Evolutionary conservation across 2,797 vertebrate species (phyloP), one percentile per base, ranked within the genome.

Genomic region (Heteromormyrus szaboi): DNA sequence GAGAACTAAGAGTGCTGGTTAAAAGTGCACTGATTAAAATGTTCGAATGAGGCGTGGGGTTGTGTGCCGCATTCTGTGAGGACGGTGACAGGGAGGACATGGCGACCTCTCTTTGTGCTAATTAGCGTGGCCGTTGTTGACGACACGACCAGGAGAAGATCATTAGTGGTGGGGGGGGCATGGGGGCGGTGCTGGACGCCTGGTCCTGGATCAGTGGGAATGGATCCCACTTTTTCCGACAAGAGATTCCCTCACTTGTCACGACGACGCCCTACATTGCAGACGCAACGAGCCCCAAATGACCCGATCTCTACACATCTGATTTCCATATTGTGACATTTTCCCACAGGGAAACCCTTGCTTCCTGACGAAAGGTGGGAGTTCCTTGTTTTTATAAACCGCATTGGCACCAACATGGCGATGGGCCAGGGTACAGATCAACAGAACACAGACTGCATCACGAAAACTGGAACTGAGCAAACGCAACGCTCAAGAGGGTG

Each of bases 11-110:
- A 94, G 93, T 88, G 92, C 93, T 94, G 94, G 94, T 93, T 92
- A 87, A 94, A 95, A 94, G 94, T 95, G 94, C 93, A 92, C 94
- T 95, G 95, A 96, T 96, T 96, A 96, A 95, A 96, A 95, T 91
- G 94, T 95, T 95, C 93, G 94, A 94, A 95, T 94, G 91, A 93
- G 93, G 91, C 93, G 91, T 93, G 94, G 92, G 91, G 93, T 93
- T 94, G 92, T 76, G 33, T 19, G 33, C 29, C 2, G 33, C 37
- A 2, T 17, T 76, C 33, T 76, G 68, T 14, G 33, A 76, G 68
- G 68, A 76, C 11, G 14, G 14, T 76, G 68, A 76, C 68, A 76
- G 68, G 4, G 68, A 76, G 33, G 68, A 76, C 68, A 41, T 41
- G 11, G 11, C 0, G 14, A 41, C 68, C 68, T 76, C 68, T 6